phyloP scores from a whole-genome alignment of 2,888 invertebrate species.

The Zaprionus bogoriensis region DNA sequence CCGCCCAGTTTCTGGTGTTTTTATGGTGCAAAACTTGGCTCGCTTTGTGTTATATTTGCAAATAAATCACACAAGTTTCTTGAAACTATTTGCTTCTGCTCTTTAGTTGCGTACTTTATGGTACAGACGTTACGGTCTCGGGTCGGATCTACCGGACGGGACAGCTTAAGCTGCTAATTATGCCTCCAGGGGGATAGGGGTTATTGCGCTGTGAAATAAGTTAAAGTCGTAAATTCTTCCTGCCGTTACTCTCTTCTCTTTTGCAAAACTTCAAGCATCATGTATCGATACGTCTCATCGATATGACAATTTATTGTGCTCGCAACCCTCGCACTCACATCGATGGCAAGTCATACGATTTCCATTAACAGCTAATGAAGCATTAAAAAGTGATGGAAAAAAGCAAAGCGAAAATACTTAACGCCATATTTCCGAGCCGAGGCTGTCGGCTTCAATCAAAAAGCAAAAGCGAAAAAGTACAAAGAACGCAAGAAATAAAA shows the following conservation, averaged over 20 bases:
- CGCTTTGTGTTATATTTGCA: constrained; percentile 68
- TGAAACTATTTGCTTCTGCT: constrained; percentile 54
- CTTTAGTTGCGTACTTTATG: constrained; percentile 34
- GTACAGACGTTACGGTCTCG: constrained; percentile 23
- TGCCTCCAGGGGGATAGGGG: background rate
- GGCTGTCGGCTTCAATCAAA: constrained; percentile 51
- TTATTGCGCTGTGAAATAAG: too few species aligned
- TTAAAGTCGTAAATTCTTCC: too few species aligned
- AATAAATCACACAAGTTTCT: constrained; percentile 73
- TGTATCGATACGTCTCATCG: background rate
- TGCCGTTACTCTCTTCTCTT: background rate
- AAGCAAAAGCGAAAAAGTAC: constrained; percentile 33
- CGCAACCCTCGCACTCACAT: constrained; percentile 17
- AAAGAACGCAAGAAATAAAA: constrained; percentile 8
- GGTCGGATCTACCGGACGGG: background rate
- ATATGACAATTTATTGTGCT: constrained; percentile 1
- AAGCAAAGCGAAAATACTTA: constrained; percentile 56
- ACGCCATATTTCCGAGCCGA: constrained; percentile 63
- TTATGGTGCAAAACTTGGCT: constrained; percentile 51
- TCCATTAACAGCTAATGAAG: constrained; percentile 78
- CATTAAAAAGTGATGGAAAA: constrained; percentile 71
- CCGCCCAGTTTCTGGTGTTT: constrained; percentile 7
- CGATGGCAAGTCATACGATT: constrained; percentile 60
- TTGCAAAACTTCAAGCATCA: too few species aligned
- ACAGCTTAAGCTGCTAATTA: background rate